A percentile compares a stretch with the other conserved stretches of the same genome.
Conservation (phyloP, 2,113 vertebrate species). For the Ciconia maguari region DNA sequence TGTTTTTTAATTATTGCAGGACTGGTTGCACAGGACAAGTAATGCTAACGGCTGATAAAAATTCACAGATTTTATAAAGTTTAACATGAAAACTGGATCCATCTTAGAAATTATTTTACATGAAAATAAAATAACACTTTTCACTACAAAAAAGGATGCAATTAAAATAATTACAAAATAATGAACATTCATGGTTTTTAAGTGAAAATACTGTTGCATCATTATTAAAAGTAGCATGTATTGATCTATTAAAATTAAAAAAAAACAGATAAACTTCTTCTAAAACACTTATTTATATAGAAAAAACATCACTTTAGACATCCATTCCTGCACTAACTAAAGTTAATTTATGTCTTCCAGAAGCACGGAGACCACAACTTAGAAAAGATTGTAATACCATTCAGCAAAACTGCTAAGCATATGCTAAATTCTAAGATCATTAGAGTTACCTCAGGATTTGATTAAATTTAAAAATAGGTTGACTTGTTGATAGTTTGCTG, state of each 20-base stretch:
- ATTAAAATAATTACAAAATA: neutral
- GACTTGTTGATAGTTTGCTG: neutral
- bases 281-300: neutral
- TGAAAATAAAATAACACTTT: neutral
- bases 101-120: neutral
- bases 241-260: neutral
- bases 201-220: neutral
- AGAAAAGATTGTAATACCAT: neutral
- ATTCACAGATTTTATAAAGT: too few species aligned
- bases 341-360: neutral
- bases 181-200: neutral
- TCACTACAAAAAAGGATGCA: neutral
- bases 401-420: neutral
- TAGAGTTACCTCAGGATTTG: neutral
- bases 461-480: neutral
- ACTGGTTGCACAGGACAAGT: too few species aligned
- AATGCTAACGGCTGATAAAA: too few species aligned
- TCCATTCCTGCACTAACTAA: neutral
- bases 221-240: neutral
- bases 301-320: neutral
- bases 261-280: neutral
- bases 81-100: neutral
- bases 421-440: neutral
- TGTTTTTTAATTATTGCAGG: too few species aligned
- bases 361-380: neutral